Evolutionary conservation across 1,140 invertebrate species (phyloP), one percentile per base, ranked within the genome.

Genomic region (Nautilus pompilius): DNA sequence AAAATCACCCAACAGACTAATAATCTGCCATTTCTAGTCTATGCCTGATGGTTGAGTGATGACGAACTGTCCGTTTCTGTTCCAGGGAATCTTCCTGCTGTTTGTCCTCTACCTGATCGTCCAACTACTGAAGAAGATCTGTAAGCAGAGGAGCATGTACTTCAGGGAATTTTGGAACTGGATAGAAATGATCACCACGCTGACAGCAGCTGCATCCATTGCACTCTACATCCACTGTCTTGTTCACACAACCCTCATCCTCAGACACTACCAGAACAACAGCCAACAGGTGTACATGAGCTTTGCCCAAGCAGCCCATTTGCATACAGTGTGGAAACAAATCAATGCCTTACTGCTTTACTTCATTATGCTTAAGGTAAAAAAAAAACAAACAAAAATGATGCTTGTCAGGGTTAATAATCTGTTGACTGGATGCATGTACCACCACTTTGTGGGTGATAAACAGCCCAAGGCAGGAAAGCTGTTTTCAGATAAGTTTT

Each of bases 211-310:
- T n/a, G 61, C 67, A 6, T 59, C 61, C 29, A 60, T 70, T 48
- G 74, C 68, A n/a, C 54, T 78, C 48, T 79, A 79, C 60, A 61
- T 75, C 0, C 69, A 69, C 15, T 78, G 73, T 70, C 69, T 75
- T 13, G 63, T 71, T 36, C 65, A 62, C 30, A 69, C 76, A 29
- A 74, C 76, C 3, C 65, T 66, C 33, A 66, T 67, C 15, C 69
- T 77, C 41, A 58, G 65, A 20, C 48, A 61, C 2, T 74, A 61
- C 56, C 45, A 71, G 10, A 58, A 60, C 51, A 68, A 71, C 61
- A 60, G 45, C 20, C 51, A 58, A 24, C 10, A 22, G 6, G 58
- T 61, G n/a, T 76, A 75, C 57, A 69, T 71, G 10, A 75, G 71
- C 55, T 76, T 76, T 64, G 73, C 71, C 49, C 63, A 33, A 4